Evolutionary conservation across 2,797 vertebrate species (phyloP).

Genomic region (Pagetopsis macropterus): DNA sequence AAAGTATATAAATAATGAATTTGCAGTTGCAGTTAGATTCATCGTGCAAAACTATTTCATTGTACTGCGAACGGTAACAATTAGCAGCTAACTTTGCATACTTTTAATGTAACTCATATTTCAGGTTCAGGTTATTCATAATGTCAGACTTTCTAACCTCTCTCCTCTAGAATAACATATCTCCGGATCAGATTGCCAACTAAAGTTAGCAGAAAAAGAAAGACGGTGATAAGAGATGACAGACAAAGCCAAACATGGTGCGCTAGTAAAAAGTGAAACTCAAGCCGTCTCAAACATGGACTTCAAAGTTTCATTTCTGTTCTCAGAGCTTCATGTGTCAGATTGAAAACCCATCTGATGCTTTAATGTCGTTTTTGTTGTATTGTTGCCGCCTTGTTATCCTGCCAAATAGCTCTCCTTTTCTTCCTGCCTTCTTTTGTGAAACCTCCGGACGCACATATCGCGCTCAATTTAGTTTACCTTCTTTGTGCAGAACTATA

Average conservation of each 20-base stretch:
- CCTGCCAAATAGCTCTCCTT: constrained; percentile 41
- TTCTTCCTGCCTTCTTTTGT: constrained; percentile 30
- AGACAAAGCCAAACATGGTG: background rate
- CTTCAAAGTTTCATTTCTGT: constrained; percentile 28
- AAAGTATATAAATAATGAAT: no score
- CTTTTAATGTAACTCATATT: background rate
- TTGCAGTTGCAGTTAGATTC: no score
- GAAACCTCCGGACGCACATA: constrained; percentile 31
- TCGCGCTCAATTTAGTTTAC: constrained; percentile 29
- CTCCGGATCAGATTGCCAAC: constrained; percentile 12
- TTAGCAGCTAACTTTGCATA: background rate
- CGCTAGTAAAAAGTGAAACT: constrained; percentile 35
- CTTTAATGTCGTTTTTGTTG: constrained; percentile 17
- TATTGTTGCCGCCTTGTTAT: constrained; percentile 29
- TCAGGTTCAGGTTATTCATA: no score
- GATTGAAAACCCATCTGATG: constrained; percentile 40
- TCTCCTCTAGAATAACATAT: constrained; percentile 22
- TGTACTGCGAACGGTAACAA: background rate
- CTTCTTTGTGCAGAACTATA: constrained; percentile 19
- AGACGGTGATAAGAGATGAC: constrained; percentile 7
- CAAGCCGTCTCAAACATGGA: constrained; percentile 19
- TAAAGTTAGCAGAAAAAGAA: constrained; percentile 16
- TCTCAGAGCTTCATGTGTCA: constrained; percentile 25
- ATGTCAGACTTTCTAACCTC: background rate
- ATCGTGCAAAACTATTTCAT: no score